Evolutionary conservation across 2,113 vertebrate species (phyloP).

Genomic region (Plestiodon gilberti): DNA sequence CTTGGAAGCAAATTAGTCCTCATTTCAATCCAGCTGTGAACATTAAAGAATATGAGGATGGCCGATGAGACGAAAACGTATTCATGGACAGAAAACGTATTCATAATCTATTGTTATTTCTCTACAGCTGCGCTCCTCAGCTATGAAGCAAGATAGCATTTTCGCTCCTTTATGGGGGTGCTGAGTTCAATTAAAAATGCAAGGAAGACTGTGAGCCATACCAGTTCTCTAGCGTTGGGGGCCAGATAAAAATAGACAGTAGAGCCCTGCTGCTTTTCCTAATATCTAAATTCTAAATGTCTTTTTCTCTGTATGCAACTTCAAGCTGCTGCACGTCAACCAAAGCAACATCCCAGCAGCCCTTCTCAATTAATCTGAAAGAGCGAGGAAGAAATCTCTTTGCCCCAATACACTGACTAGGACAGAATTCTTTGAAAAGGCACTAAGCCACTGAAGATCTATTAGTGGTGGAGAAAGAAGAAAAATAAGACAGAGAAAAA

Average conservation of each 20-base stretch:
- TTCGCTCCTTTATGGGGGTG: background rate
- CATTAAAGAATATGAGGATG: background rate
- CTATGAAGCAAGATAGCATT: background rate
- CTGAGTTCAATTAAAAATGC: slow-evolving; percentile 1
- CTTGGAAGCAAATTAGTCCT: background rate
- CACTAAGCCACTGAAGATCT: background rate
- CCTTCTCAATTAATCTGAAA: background rate
- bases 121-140: background rate
- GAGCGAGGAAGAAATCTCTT: background rate
- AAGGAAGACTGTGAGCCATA: background rate
- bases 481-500: background rate
- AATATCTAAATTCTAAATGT: background rate
- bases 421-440: background rate
- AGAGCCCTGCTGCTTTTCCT: background rate
- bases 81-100: background rate
- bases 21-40: background rate
- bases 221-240: background rate
- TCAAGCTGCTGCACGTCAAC: background rate
- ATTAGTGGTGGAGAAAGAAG: background rate
- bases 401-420: background rate
- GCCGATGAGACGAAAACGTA: background rate
- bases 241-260: background rate
- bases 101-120: background rate
- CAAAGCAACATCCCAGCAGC: background rate
- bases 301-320: background rate